Conservation (phyloP, 2,888 invertebrate species). For the Cremastinae sp. region DNA sequence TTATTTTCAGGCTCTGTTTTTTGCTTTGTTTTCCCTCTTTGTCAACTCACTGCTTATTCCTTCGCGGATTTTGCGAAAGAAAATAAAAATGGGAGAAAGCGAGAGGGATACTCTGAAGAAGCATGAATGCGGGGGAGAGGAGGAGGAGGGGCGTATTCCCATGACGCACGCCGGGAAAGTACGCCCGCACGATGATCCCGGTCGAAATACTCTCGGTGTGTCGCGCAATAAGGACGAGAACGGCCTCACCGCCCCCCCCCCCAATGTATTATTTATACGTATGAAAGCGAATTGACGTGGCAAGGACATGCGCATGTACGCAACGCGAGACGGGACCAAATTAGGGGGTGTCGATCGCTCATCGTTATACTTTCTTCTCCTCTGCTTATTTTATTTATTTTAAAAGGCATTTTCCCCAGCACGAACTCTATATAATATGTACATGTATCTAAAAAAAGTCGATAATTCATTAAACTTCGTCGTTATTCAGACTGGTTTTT, state of each 20-base stretch:
- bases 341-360: background rate
- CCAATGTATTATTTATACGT: conserved; percentile 69
- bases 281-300: conserved; percentile 43
- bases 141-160: conserved; percentile 50
- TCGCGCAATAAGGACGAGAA: conserved; percentile 36
- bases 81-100: conserved; percentile 60
- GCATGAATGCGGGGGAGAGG: conserved; percentile 65
- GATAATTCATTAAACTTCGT: no score
- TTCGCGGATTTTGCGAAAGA: conserved; percentile 18
- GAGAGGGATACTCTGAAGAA: conserved; percentile 56
- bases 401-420: conserved; percentile 17
- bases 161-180: conserved; percentile 54
- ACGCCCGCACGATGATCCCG: conserved; percentile 36
- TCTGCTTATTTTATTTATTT: no score
- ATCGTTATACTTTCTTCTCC: conserved; percentile 4
- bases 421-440: conserved; percentile 6
- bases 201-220: conserved; percentile 36
- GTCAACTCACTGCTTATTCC: conserved; percentile 4
- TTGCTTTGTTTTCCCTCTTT: conserved; percentile 9
- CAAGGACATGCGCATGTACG: conserved; percentile 16
- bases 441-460: no score
- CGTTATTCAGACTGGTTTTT: no score
- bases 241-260: conserved; percentile 38
- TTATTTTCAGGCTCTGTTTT: conserved; percentile 1
- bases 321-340: background rate